These are phyloP conservation scores for Rhinoraja longicauda DNA, from an alignment of 2,797 vertebrate genomes.

Conservation along the genomic window DNA sequence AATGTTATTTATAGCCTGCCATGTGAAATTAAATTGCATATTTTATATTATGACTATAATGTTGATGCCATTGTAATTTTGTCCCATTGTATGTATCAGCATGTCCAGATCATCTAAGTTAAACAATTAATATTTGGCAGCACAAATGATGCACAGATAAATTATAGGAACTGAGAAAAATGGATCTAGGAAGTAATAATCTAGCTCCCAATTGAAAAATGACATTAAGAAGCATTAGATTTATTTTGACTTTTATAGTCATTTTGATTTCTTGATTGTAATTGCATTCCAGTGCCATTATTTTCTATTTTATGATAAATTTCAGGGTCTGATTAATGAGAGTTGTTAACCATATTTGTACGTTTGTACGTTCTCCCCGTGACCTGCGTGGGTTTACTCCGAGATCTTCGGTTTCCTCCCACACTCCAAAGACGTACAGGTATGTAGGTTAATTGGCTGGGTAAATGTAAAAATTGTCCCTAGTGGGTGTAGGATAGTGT, in stretches of 20 bases:
- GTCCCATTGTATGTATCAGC: background rate
- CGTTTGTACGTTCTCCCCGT: no score
- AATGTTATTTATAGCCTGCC: background rate
- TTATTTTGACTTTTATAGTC: background rate
- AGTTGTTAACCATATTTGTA: background rate
- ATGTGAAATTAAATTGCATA: background rate
- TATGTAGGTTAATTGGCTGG: no score
- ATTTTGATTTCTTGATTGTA: slow-evolving; percentile 8
- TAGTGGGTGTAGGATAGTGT: no score
- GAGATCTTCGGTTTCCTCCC: no score
- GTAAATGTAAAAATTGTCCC: no score
- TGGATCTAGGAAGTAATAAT: background rate
- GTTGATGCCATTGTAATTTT: background rate
- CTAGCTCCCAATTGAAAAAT: background rate
- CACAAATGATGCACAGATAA: background rate
- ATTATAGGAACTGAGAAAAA: background rate
- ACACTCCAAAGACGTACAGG: no score
- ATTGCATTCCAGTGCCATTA: background rate
- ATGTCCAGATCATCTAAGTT: background rate
- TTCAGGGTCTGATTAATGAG: background rate
- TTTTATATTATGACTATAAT: background rate
- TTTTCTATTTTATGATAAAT: background rate
- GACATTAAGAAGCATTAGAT: background rate
- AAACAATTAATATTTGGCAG: background rate
- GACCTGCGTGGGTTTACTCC: no score